Evolutionary conservation across 2,888 invertebrate species (phyloP), one percentile per base, ranked within the genome.

Genomic region (Desoria tigrina): DNA sequence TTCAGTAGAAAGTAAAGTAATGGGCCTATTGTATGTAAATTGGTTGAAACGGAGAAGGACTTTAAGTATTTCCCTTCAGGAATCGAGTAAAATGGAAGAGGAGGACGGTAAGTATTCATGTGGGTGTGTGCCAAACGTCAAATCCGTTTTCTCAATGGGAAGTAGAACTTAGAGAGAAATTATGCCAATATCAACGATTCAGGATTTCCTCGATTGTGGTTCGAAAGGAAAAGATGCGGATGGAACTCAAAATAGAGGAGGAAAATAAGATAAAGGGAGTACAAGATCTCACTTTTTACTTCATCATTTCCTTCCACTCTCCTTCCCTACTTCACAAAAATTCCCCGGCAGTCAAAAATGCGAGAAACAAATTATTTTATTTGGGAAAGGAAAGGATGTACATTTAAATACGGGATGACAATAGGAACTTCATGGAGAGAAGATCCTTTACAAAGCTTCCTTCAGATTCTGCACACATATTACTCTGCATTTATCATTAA

Each of bases 131-230:
- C 71, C 71, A 71, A 71, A 69, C 65, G 69, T 71, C 63, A 68
- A 68, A 69, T 66, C 62, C 66, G 66, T 58, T 68, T 61, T 61
- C 61, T 65, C 59, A 63, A 54, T 62, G 65, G 61, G 56, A 66
- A 59, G 57, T 42, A 63, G 64, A 69, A 71, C 59, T 67, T 69
- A 68, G 59, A 65, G 65, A 73, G 69, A 70, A 74, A 74, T 74
- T 74, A 74, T 72, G 74, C 74, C 74, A 72, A 72, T 74, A 74
- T 70, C 68, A 70, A 72, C 74, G 55, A 72, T 69, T 70, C 72
- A 71, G 71, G 71, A 74, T 74, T 72, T 74, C 74, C 74, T 71
- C 68, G 62, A 73, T 69, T 69, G 71, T 68, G 68, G 72, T 66
- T 70, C 68, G 66, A 68, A 73, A 67, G 69, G 70, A 72, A n/a